Conservation (phyloP, 2,113 vertebrate species). For the Mastomys natalensis region DNA sequence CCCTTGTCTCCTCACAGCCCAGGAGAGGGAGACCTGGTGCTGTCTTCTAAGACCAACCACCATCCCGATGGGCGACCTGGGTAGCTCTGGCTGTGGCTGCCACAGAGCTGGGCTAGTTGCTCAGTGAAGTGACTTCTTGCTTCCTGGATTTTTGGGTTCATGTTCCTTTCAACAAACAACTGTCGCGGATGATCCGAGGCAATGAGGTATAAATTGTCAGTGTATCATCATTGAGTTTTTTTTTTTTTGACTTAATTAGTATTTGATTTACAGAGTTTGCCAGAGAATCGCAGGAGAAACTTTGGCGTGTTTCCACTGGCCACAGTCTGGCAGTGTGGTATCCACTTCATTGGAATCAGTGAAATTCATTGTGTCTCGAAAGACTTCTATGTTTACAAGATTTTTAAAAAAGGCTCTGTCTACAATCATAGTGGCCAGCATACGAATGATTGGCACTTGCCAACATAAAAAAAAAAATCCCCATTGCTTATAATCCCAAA, state of each 20-base stretch:
- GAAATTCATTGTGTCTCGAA: background rate
- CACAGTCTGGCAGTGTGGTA: rapidly evolving
- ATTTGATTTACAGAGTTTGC: background rate
- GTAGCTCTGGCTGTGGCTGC: background rate
- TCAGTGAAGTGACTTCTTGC: background rate
- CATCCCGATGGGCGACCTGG: background rate
- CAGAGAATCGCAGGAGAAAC: background rate
- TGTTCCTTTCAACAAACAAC: background rate
- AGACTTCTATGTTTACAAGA: background rate
- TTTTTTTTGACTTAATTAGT: background rate
- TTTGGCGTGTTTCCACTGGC: rapidly evolving
- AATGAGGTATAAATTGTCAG: background rate
- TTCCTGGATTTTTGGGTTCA: background rate
- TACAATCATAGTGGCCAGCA: background rate
- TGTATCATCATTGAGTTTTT: background rate
- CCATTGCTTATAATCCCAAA: background rate
- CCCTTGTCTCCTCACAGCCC: background rate
- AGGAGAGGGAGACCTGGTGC: too few relatives aligned
- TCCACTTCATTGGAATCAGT: background rate
- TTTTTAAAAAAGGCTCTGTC: background rate
- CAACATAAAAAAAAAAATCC: background rate
- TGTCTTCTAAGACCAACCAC: background rate
- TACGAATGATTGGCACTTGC: background rate
- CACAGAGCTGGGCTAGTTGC: too few relatives aligned
- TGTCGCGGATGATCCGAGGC: background rate